A percentile compares a stretch with the other conserved stretches of the same genome.
Evolutionary conservation across 2,888 invertebrate genomes (phyloP).

Genomic region (Drosophila anomelani): DNA sequence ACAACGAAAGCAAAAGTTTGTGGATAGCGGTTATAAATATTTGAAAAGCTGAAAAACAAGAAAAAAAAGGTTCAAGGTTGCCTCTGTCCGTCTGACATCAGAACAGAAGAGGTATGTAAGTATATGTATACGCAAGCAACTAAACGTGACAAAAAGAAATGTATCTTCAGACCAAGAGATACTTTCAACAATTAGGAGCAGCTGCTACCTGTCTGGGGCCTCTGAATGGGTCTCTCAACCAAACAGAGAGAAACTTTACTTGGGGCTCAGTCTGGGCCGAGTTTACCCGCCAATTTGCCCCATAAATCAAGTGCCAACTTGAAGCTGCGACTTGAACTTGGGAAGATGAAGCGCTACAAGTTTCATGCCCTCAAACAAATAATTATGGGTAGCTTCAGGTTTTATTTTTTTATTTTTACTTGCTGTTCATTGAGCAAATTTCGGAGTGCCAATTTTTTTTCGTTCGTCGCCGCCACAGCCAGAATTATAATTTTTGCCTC

Average conservation of each 20-base stretch:
- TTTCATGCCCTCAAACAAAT: slow-evolving; percentile 56
- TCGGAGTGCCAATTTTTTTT: slow-evolving; percentile 47
- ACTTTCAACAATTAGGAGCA: slow-evolving; percentile 73
- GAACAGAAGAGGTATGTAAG: slow-evolving; percentile 13
- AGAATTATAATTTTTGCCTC: slow-evolving; percentile 47
- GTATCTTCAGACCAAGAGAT: slow-evolving; percentile 67
- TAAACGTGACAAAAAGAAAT: slow-evolving; percentile 76
- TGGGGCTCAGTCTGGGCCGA: slow-evolving; percentile 28
- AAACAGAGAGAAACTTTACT: slow-evolving; percentile 43
- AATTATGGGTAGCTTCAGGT: slow-evolving; percentile 59
- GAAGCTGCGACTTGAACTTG: slow-evolving; percentile 59
- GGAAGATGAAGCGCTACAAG: slow-evolving; percentile 70
- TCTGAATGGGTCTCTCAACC: slow-evolving; percentile 20
- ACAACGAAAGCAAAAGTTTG: slow-evolving; percentile 75
- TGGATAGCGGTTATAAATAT: slow-evolving; percentile 59
- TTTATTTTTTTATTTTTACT: slow-evolving; percentile 47
- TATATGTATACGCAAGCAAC: background rate
- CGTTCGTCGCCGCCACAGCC: slow-evolving; percentile 8
- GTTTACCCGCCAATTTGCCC: slow-evolving; percentile 11
- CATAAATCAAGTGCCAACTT: slow-evolving; percentile 50
- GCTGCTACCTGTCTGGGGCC: slow-evolving; percentile 69
- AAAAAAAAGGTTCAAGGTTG: slow-evolving; percentile 74
- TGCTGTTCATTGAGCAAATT: slow-evolving; percentile 59
- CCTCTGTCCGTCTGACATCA: slow-evolving; percentile 63
- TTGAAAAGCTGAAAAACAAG: slow-evolving; percentile 48